A percentile compares a stretch with the other conserved stretches of the same genome.
Conservation (phyloP, 2,888 invertebrate genomes). For the Caenorhabditis sp. region DNA sequence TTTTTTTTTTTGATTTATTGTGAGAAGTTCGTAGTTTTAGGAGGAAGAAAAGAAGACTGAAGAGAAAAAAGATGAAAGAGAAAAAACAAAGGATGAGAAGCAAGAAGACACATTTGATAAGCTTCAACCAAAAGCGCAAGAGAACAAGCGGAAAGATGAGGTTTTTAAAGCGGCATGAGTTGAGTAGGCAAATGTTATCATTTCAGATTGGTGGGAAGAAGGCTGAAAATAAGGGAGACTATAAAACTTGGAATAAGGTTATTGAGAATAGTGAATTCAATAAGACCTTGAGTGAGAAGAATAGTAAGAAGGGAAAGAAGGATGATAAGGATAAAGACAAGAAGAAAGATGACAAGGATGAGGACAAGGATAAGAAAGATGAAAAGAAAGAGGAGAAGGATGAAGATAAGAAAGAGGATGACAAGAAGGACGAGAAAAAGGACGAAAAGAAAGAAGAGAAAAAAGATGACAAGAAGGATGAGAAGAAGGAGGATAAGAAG, state of each 20-base stretch:
- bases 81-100: slow-evolving; percentile 10
- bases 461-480: neutral
- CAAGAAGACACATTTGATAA: slow-evolving; percentile 35
- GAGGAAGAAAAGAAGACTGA: neutral
- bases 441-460: neutral
- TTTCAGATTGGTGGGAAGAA: slow-evolving; percentile 25
- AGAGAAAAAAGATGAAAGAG: neutral
- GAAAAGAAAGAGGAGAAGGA: slow-evolving; percentile 2
- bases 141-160: slow-evolving; percentile 31
- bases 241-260: slow-evolving; percentile 41
- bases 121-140: slow-evolving; percentile 25
- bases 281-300: slow-evolving; percentile 35
- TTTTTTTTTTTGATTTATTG: no score
- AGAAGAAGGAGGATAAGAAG: neutral
- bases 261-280: slow-evolving; percentile 41
- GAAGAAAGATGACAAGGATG: slow-evolving; percentile 18
- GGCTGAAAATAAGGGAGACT: slow-evolving; percentile 32
- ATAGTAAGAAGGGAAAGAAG: slow-evolving; percentile 5
- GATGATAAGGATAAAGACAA: neutral
- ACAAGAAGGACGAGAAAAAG: neutral
- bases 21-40: no score
- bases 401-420: neutral
- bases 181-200: neutral
- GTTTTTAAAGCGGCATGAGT: slow-evolving; percentile 1
- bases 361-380: neutral